Evolutionary conservation across 2,797 vertebrate species (phyloP).

Genomic region (Champsocephalus gunnari): DNA sequence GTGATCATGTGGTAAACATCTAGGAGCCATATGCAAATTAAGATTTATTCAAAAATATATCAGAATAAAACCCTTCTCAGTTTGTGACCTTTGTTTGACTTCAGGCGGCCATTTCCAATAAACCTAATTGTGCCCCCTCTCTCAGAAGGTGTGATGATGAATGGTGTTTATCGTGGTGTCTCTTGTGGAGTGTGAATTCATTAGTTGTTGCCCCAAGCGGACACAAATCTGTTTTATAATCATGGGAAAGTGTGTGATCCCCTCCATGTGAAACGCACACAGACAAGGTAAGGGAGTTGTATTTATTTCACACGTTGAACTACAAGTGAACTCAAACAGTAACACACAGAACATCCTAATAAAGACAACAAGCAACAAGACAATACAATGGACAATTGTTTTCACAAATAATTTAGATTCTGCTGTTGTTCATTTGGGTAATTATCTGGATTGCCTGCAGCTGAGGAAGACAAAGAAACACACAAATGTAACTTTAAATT

Average conservation of each 20-base stretch:
- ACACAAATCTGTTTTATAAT: conserved; percentile 6
- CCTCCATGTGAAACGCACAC: not conserved
- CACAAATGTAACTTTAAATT: not conserved
- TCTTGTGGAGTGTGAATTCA: conserved; percentile 44
- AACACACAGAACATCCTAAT: not conserved
- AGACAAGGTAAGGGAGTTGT: not conserved
- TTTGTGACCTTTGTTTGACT: conserved; percentile 42
- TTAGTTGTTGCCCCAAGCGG: conserved; percentile 37
- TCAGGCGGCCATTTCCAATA: conserved; percentile 33
- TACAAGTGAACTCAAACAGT: conserved; percentile 2
- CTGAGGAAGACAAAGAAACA: conserved; percentile 37
- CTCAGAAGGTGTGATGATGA: conserved; percentile 51
- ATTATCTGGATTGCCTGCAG: conserved; percentile 15
- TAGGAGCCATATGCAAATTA: accelerated
- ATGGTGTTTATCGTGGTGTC: conserved; percentile 21
- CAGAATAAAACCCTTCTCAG: not conserved
- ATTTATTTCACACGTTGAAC: conserved; percentile 32
- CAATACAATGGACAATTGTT: not conserved
- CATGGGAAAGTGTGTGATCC: not conserved
- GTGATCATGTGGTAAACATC: not conserved
- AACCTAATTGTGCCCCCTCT: not conserved
- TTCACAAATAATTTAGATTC: conserved; percentile 36
- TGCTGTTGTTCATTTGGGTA: conserved; percentile 10
- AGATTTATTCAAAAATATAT: not conserved
- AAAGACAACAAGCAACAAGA: conserved; percentile 5